Percentiles rank a stretch among this genome's conserved stretches.
Evolutionary conservation across 2,113 vertebrate species (phyloP).

Genomic region (Sceloporus undulatus): DNA sequence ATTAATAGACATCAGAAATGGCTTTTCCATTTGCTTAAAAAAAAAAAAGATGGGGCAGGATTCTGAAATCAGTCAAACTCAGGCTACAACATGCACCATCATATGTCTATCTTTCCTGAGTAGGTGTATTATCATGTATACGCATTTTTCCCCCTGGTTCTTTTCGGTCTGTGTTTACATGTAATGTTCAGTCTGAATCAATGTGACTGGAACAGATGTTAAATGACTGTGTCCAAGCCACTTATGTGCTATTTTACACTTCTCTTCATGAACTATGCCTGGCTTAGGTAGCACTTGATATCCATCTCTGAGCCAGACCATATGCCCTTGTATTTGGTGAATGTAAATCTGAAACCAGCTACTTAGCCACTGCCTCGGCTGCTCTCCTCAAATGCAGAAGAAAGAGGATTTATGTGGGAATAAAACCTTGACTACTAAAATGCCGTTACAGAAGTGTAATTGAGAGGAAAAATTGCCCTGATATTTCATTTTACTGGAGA

Average conservation of each 20-base stretch:
- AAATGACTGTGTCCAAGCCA: constrained; percentile 73
- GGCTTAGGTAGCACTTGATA: constrained; percentile 61
- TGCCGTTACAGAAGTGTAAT: constrained; percentile 36
- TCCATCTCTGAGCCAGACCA: constrained; percentile 66
- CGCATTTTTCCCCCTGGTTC: constrained; percentile 49
- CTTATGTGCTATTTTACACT: constrained; percentile 77
- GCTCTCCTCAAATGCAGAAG: constrained; percentile 55
- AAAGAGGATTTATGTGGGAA: constrained; percentile 51
- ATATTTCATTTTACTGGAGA: neutral
- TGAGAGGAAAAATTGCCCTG: constrained; percentile 24
- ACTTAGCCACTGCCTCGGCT: constrained; percentile 47
- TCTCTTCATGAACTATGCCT: constrained; percentile 75
- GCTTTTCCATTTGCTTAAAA: too few species aligned
- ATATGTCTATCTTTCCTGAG: constrained; percentile 55
- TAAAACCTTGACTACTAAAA: constrained; percentile 60
- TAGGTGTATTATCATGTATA: constrained; percentile 65
- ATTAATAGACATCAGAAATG: neutral
- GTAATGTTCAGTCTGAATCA: constrained; percentile 72
- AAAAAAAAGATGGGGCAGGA: neutral
- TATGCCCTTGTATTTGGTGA: constrained; percentile 74
- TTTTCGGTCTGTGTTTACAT: constrained; percentile 59
- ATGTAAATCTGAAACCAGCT: constrained; percentile 69
- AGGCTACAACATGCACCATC: constrained; percentile 43
- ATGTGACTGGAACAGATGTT: constrained; percentile 79
- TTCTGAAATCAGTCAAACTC: constrained; percentile 33